A percentile compares a stretch with the other conserved stretches of the same genome.
Conservation (phyloP, 2,888 invertebrate species). For the Antitype chi region DNA sequence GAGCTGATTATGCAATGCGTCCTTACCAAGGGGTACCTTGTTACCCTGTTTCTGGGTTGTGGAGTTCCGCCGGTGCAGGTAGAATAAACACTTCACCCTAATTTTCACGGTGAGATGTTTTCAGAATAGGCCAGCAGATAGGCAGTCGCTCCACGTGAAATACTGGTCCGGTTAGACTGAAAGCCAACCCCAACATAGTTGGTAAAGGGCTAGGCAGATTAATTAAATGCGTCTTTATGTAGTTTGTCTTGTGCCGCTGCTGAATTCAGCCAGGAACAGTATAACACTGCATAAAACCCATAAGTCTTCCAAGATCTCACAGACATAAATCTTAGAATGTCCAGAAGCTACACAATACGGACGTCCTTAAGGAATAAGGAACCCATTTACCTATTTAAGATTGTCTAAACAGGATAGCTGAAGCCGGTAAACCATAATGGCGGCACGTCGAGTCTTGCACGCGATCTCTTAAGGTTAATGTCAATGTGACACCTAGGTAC, state of each 20-base stretch:
- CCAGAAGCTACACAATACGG: slow-evolving; percentile 2
- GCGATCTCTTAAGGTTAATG: slow-evolving; percentile 63
- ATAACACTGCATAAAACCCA: background rate
- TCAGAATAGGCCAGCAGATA: too few species aligned
- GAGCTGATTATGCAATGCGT: too few species aligned
- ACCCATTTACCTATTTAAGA: slow-evolving; percentile 49
- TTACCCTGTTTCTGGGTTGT: too few species aligned
- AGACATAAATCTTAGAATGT: slow-evolving; percentile 2
- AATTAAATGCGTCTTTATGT: background rate
- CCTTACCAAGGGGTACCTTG: too few species aligned
- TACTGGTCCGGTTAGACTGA: too few species aligned
- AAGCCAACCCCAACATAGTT: too few species aligned
- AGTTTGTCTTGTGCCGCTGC: background rate
- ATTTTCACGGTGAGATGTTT: too few species aligned
- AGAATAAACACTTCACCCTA: too few species aligned
- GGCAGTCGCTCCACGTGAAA: too few species aligned
- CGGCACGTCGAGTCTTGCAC: slow-evolving; percentile 40
- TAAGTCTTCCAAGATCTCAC: background rate
- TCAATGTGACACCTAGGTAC: slow-evolving; percentile 40
- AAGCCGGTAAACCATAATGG: slow-evolving; percentile 22
- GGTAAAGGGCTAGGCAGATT: too few species aligned
- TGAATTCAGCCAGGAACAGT: background rate
- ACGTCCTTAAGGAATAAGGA: slow-evolving; percentile 51
- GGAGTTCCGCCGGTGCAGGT: too few species aligned
- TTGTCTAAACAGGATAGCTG: slow-evolving; percentile 60